phyloP scores from a whole-genome alignment of 1,140 invertebrate genomes.

The Helicoverpa armigera region DNA sequence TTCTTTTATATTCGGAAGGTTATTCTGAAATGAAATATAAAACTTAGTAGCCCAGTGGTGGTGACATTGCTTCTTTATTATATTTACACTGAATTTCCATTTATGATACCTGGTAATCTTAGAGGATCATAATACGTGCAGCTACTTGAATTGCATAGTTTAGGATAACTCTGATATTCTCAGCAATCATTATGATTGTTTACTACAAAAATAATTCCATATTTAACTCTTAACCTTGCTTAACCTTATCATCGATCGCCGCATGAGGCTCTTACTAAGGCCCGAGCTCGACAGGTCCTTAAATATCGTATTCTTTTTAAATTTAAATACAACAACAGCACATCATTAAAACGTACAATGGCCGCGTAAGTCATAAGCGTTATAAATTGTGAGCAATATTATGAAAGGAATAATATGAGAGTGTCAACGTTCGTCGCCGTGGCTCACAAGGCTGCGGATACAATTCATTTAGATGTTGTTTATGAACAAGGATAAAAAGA shows the following conservation, averaged over 20 bases:
- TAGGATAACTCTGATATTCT: too few species aligned
- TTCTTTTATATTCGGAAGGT: conserved; percentile 22
- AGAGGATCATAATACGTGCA: too few species aligned
- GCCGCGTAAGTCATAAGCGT: conserved; percentile 53
- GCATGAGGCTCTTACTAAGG: background rate
- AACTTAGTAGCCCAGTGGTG: background rate
- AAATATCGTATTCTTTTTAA: conserved; percentile 1
- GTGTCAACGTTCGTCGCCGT: conserved; percentile 44
- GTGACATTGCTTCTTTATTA: background rate
- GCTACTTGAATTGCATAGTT: too few species aligned
- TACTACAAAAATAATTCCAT: too few species aligned
- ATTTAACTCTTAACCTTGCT: too few species aligned
- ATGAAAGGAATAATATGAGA: conserved; percentile 58
- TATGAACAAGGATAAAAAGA: conserved; percentile 50
- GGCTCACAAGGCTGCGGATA: conserved; percentile 33
- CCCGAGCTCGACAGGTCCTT: background rate
- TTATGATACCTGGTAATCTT: too few species aligned
- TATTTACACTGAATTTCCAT: too few species aligned
- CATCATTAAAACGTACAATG: conserved; percentile 53
- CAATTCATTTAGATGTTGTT: conserved; percentile 50
- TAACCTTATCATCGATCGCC: too few species aligned
- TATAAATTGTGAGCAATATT: conserved; percentile 63
- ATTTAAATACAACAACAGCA: conserved; percentile 17
- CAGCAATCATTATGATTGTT: too few species aligned
- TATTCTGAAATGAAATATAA: conserved; percentile 29